Conservation (phyloP, 2,113 vertebrate genomes). For the Apodemus sylvaticus region DNA sequence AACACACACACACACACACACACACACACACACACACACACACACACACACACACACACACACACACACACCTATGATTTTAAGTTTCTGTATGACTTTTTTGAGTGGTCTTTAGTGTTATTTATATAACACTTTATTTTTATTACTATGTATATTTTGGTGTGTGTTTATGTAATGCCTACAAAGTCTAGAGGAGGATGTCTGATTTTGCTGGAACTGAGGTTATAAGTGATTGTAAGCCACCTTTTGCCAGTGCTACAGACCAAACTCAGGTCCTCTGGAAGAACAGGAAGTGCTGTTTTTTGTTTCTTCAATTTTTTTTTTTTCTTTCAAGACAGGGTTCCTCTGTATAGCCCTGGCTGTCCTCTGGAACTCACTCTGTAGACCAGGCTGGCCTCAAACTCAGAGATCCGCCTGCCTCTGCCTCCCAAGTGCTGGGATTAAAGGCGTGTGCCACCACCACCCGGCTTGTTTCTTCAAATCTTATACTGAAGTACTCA, state of each 20-base stretch:
- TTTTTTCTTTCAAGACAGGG: no score
- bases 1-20: no score
- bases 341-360: no score
- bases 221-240: neutral
- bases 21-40: no score
- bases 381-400: no score
- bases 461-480: neutral
- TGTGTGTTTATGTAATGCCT: neutral
- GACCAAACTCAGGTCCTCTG: neutral
- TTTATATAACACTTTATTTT: neutral
- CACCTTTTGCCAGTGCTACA: neutral
- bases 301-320: no score
- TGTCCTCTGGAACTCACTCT: no score
- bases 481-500: neutral
- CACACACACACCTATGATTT: neutral
- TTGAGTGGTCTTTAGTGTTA: neutral
- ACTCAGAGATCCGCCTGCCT: no score
- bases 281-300: neutral
- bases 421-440: no score
- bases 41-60: neutral
- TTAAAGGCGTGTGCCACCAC: no score
- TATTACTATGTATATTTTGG: neutral
- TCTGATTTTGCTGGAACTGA: neutral
- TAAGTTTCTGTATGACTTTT: neutral
- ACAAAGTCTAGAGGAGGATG: neutral